A percentile compares a stretch with the other conserved stretches of the same genome.
Evolutionary conservation across 2,797 vertebrate genomes (phyloP).

Genomic region (Poeciliopsis turneri): DNA sequence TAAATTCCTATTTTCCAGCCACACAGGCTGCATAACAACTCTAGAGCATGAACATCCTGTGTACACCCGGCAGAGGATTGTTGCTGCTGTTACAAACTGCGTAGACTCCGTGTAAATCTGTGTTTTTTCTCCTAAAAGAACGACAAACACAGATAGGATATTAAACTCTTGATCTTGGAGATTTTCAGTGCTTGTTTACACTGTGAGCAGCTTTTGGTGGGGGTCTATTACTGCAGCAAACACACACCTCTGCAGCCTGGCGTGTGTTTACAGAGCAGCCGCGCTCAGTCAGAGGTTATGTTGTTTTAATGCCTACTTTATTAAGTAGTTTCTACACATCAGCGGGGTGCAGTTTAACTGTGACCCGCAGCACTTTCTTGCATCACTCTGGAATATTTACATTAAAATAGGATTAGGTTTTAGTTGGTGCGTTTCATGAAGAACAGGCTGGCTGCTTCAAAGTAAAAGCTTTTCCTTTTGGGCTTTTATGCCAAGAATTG

Average conservation of each 20-base stretch:
- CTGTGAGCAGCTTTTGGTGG: slow-evolving; percentile 9
- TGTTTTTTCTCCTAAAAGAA: slow-evolving; percentile 6
- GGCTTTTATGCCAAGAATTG: not conserved
- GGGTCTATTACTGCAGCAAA: slow-evolving; percentile 6
- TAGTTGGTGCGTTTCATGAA: not conserved
- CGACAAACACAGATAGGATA: slow-evolving; percentile 20
- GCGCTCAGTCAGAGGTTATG: slow-evolving; percentile 4
- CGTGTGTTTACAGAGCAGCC: slow-evolving; percentile 17
- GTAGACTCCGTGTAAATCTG: slow-evolving; percentile 5
- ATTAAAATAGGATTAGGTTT: slow-evolving; percentile 3
- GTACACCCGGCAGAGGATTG: slow-evolving; percentile 6
- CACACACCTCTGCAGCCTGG: not conserved
- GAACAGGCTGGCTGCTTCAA: not conserved
- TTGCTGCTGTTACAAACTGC: not conserved
- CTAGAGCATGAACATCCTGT: slow-evolving; percentile 7
- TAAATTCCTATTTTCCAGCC: slow-evolving; percentile 7
- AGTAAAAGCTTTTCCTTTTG: not conserved
- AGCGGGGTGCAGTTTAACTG: slow-evolving; percentile 1
- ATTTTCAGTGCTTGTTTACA: slow-evolving; percentile 21
- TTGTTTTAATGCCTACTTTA: slow-evolving; percentile 15
- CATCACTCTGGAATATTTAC: slow-evolving; percentile 12
- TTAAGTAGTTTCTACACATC: slow-evolving; percentile 10
- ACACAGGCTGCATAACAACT: slow-evolving; percentile 15
- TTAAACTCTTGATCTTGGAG: slow-evolving; percentile 26
- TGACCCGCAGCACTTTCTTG: not conserved